phyloP scores from a whole-genome alignment of 2,888 invertebrate genomes.

The Ophonus ardosiacus region DNA sequence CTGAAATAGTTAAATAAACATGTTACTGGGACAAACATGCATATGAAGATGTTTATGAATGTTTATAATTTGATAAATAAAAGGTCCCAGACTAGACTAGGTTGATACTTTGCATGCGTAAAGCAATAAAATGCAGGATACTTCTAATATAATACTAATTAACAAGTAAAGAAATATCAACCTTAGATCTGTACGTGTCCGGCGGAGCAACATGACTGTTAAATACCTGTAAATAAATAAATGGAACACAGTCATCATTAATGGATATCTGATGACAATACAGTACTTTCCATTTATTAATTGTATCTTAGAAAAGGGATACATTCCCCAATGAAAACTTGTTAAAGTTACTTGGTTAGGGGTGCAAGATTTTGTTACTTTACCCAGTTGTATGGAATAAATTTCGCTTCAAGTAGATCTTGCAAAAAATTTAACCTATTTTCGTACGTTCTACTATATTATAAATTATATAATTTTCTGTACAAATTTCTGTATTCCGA shows the following conservation, averaged over 20 bases:
- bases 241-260: constrained; percentile 47
- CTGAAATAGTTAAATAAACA: background rate
- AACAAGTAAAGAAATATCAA: constrained; percentile 77
- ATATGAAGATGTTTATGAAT: constrained; percentile 7
- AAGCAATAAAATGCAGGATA: constrained; percentile 29
- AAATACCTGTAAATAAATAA: constrained; percentile 88
- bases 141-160: constrained; percentile 38
- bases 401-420: too few species aligned
- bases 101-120: constrained; percentile 47
- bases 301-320: constrained; percentile 21
- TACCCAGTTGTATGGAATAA: background rate
- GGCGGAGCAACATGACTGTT: constrained; percentile 96
- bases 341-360: constrained; percentile 23
- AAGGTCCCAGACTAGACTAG: constrained; percentile 47
- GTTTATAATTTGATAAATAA: constrained; percentile 12
- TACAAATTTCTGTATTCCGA: too few species aligned
- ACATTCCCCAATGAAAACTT: constrained; percentile 61
- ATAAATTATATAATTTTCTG: too few species aligned
- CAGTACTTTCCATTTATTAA: constrained; percentile 45
- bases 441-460: too few species aligned
- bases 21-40: constrained; percentile 41
- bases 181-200: constrained; percentile 95
- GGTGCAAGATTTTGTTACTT: background rate
- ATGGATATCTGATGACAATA: constrained; percentile 40
- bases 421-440: too few species aligned